Base-by-base conservation (phyloP, 2,797 vertebrate species). In the Paguma larvata region DNA sequence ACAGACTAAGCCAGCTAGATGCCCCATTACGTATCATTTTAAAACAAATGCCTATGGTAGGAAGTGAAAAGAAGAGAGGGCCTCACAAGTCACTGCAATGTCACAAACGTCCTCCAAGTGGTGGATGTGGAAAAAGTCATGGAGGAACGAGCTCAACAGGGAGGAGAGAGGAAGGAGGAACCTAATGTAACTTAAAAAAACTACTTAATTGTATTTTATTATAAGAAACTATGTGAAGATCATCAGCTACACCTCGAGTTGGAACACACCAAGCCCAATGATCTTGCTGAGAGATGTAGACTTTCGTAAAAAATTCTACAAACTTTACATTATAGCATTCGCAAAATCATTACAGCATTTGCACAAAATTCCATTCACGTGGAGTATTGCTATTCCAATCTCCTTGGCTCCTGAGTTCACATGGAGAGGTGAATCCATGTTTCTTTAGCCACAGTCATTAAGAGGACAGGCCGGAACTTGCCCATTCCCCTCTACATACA, bases 171-270 rank as follows among this genome's bases (percentile, higher is more conserved):
- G 63, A 78, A 46, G 62, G 30, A 88, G 27, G 34, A 27, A 30
- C n/a, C 27, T 67, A 19, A 91, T 19, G 83, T 44, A 80, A 79
- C 25, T 77, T 67, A 27, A 62, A 62, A 62, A 46, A 75, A 18
- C 72, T 44, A 73, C 13, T 46, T 75, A 44, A 73, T 86, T 84
- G 72, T n/a, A 89, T 62, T 89, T 94, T 62, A 93, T 63, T 67
- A 79, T 30, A 77, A 94, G 32, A 95, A 94, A 93, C 65, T 48
- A 92, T 10, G 14, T 65, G n/a, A 73, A 91, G 13, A 89, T 65
- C 95, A 75, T 91, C 53, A 92, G 73, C 14, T 65, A 89, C 12
- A 46, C 8, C 32, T 62, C 62, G 59, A n/a, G 0, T 41, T 48
- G 32, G 87, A 91, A 83, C n/a, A 65, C n/a, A 70, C n/a, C 5